Evolutionary conservation across 2,113 vertebrate genomes (phyloP).

Genomic region (Ibidorhyncha struthersii): DNA sequence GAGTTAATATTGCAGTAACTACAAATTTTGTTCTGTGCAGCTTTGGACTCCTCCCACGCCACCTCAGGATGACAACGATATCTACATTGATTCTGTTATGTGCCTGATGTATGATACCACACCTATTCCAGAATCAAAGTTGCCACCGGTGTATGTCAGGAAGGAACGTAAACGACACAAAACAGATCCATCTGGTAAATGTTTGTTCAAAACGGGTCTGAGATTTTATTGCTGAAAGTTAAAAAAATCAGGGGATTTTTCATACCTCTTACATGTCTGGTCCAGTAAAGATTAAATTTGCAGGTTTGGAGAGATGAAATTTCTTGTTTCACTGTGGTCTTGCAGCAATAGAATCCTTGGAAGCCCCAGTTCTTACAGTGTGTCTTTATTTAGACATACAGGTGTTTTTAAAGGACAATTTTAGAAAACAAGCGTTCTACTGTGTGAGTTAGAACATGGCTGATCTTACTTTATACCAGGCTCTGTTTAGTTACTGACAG

Average conservation of each 20-base stretch:
- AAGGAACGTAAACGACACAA: slow-evolving; percentile 91
- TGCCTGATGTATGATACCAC: slow-evolving; percentile 91
- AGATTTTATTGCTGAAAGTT: not conserved
- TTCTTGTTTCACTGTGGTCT: not conserved
- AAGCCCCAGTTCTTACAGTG: not conserved
- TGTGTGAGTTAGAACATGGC: not conserved
- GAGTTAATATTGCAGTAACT: not conserved
- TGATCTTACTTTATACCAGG: not conserved
- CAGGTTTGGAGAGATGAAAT: not conserved
- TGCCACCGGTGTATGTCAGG: slow-evolving; percentile 88
- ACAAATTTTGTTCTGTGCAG: slow-evolving; percentile 59
- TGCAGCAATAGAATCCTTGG: not conserved
- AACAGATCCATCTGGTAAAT: slow-evolving; percentile 86
- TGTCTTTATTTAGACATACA: not conserved
- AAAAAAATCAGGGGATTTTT: not conserved
- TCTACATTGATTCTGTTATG: slow-evolving; percentile 93
- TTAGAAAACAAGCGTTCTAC: not conserved
- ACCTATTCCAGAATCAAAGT: slow-evolving; percentile 88
- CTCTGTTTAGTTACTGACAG: not conserved
- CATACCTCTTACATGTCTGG: not conserved
- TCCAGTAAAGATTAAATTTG: not conserved
- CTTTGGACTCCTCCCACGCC: slow-evolving; percentile 94
- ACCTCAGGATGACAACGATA: slow-evolving; percentile 92
- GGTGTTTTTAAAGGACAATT: not conserved
- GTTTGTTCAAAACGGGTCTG: not conserved